Percentiles rank a stretch among this genome's conserved stretches.
phyloP scores from a whole-genome alignment of 2,113 vertebrate species.

The Corynorhinus townsendii region DNA sequence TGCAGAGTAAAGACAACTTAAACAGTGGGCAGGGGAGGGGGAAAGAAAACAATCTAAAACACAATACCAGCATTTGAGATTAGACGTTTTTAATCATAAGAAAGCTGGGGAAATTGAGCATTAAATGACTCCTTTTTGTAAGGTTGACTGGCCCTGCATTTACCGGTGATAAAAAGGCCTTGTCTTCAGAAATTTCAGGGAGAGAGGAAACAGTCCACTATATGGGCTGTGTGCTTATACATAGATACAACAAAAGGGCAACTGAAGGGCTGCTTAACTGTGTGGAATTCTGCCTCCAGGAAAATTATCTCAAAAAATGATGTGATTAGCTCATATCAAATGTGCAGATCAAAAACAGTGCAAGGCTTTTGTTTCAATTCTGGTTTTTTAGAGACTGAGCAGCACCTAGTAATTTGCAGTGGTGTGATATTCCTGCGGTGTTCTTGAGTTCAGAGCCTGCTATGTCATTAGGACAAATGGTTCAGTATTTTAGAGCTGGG shows the following conservation, averaged over 20 bases:
- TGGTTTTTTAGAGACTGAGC: slow-evolving; percentile 25
- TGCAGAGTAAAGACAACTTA: slow-evolving; percentile 13
- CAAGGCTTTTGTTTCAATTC: slow-evolving; percentile 47
- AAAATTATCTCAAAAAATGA: slow-evolving; percentile 28
- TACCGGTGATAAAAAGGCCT: slow-evolving; percentile 56
- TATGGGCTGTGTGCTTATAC: slow-evolving; percentile 12
- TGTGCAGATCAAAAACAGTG: slow-evolving; percentile 39
- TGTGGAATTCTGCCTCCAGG: slow-evolving; percentile 40
- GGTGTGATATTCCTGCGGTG: slow-evolving; percentile 58
- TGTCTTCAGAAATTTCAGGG: slow-evolving; percentile 44
- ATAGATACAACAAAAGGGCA: slow-evolving; percentile 24
- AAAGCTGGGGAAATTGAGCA: slow-evolving; percentile 55
- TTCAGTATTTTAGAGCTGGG: slow-evolving; percentile 44
- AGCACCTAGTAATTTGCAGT: slow-evolving; percentile 66
- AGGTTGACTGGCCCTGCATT: slow-evolving; percentile 25
- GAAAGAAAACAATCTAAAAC: slow-evolving; percentile 28
- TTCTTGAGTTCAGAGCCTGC: slow-evolving; percentile 16
- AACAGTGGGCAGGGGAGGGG: slow-evolving; percentile 29
- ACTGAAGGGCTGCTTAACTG: slow-evolving; percentile 1
- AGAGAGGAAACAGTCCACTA: neutral
- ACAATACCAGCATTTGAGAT: slow-evolving; percentile 14
- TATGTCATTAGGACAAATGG: slow-evolving; percentile 56
- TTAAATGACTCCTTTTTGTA: slow-evolving; percentile 66
- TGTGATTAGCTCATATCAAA: slow-evolving; percentile 28
- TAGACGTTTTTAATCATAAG: slow-evolving; percentile 49